These are phyloP conservation scores for Anisognathus igniventris DNA, from an alignment of 2,797 vertebrate species.

Conservation along the genomic window DNA sequence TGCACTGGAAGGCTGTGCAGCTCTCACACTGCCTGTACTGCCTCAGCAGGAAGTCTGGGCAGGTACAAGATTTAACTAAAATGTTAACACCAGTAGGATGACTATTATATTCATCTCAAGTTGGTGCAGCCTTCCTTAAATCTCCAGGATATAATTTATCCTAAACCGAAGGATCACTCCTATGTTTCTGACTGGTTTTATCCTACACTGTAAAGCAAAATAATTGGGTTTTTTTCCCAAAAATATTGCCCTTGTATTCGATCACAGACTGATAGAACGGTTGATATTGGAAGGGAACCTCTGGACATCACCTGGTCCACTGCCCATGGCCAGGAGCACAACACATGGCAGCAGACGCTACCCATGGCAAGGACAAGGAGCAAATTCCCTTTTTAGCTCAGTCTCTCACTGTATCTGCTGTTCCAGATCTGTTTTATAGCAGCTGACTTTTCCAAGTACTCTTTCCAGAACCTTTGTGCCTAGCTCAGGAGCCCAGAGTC, in stretches of 20 bases:
- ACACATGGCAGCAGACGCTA: background rate
- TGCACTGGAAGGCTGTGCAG: background rate
- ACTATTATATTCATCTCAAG: background rate
- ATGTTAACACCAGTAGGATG: background rate
- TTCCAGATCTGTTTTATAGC: background rate
- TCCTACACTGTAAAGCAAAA: background rate
- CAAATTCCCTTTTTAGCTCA: background rate
- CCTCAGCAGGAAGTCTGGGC: background rate
- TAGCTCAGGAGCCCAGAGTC: background rate
- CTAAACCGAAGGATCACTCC: background rate
- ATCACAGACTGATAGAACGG: rapidly evolving
- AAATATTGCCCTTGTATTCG: background rate
- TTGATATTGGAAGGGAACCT: background rate
- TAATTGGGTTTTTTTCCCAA: background rate
- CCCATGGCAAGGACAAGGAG: background rate
- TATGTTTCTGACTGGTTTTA: background rate
- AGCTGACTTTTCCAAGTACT: background rate
- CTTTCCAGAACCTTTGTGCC: background rate
- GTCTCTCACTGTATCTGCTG: background rate
- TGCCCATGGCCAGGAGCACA: background rate
- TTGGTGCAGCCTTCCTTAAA: background rate
- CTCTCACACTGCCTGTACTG: background rate
- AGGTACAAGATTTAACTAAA: background rate
- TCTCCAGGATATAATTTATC: background rate
- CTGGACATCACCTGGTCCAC: too few relatives aligned